Base-by-base conservation (phyloP, 2,113 vertebrate species). In the Litocranius walleri region DNA sequence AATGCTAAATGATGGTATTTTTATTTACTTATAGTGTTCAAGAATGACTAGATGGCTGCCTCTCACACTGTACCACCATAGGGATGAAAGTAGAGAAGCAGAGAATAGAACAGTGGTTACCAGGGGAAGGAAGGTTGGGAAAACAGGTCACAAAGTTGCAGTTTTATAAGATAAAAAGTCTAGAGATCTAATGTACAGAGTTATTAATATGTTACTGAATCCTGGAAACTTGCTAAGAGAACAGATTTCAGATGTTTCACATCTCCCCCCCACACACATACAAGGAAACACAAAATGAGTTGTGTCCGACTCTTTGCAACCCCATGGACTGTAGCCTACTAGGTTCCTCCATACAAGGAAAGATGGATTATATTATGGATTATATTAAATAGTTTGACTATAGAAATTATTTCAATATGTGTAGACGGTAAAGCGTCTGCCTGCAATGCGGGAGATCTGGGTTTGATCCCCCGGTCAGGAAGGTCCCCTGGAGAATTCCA, bases 241-340 rank as follows among this genome's bases (percentile, higher is more conserved):
- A 19, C 40, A 64, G 14, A 40, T 88, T 88, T 82, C 29, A 71
- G 43, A 21, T 14, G 16, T 71, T 59, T 82, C 27, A 40, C 62
- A 8, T 33, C 13, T 15, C 5, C 15, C 30, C 0, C n/a, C 7
- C 1, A 0, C 33, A 16, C 3, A 9, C 17, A 61, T 25, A 87
- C 30, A 91, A 3, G 52, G 3, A 50, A 43, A 81, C 5, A 13
- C 48, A 62, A 88, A 48, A 50, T 50, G 9, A 13, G 13, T 62
- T 5, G 0, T 15, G 59, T 30, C 29, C 0, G 14, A 62, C 29
- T 62, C 61, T 15, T 30, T 62, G 29, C 29, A 62, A 62, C 29
- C 61, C 29, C 29, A 62, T 33, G 61, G 61, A 62, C 61, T 62
- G 6, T 15, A 62, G 29, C 29, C 61, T 62, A 62, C 61, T 7